Evolutionary conservation across 1,140 invertebrate species (phyloP).

Genomic region (Tachypleus tridentatus): DNA sequence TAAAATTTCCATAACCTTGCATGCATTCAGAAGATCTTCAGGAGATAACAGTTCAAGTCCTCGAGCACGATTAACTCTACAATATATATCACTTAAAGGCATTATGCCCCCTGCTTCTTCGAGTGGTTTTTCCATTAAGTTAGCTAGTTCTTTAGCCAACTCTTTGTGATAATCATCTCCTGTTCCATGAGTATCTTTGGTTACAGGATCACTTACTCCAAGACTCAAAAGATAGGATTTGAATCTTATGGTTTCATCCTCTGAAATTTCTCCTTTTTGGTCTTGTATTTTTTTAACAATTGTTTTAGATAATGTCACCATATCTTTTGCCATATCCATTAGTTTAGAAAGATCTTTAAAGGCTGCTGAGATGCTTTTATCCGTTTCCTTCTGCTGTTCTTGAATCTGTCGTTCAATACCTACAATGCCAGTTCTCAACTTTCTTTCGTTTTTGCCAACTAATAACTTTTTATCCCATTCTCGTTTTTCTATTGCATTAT

Average conservation of each 20-base stretch:
- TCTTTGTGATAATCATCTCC: conserved; percentile 76
- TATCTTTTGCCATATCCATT: conserved; percentile 91
- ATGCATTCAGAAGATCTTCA: conserved; percentile 87
- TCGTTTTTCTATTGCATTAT: too few species aligned
- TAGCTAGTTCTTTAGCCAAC: conserved; percentile 72
- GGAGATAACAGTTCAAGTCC: conserved; percentile 67
- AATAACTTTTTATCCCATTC: too few species aligned
- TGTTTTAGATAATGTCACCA: conserved; percentile 81
- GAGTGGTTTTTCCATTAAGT: conserved; percentile 66
- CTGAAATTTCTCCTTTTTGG: conserved; percentile 88
- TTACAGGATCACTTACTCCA: conserved; percentile 84
- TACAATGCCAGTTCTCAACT: conserved; percentile 65
- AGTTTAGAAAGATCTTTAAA: conserved; percentile 92
- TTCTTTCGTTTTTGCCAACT: background rate
- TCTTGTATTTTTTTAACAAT: conserved; percentile 91
- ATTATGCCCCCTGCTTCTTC: conserved; percentile 89
- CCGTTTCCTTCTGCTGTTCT: conserved; percentile 76
- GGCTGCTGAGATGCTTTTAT: conserved; percentile 78
- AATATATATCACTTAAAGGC: conserved; percentile 91
- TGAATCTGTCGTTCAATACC: conserved; percentile 89
- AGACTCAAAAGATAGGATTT: conserved; percentile 92
- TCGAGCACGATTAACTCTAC: conserved; percentile 67
- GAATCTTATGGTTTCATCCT: conserved; percentile 92
- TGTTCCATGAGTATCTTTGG: conserved; percentile 69
- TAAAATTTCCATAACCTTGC: conserved; percentile 48